Evolutionary conservation across 2,113 vertebrate species (phyloP).

Genomic region (Suricata suricatta): DNA sequence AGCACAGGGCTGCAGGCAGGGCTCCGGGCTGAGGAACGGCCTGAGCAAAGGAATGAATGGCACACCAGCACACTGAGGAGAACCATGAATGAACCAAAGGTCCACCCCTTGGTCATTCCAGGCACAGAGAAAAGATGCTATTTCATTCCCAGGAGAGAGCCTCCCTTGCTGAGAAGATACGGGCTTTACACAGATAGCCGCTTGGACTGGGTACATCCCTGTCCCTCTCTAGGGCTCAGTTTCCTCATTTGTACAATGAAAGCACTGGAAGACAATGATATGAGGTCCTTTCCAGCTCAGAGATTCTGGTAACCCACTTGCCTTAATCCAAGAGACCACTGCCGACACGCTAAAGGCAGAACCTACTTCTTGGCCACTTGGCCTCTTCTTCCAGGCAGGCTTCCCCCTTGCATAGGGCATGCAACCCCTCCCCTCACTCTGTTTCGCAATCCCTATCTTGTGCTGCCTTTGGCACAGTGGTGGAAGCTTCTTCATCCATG

Average conservation of each 20-base stretch:
- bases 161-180: accelerated
- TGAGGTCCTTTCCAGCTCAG: background rate
- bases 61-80: accelerated
- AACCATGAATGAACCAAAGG: background rate
- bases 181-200: background rate
- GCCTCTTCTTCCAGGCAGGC: too few relatives aligned
- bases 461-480: background rate
- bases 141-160: background rate
- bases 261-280: background rate
- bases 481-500: background rate
- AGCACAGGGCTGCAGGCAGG: accelerated
- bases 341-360: accelerated
- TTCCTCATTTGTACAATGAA: background rate
- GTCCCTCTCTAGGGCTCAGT: background rate
- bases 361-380: accelerated
- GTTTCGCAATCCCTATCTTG: accelerated
- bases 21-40: background rate
- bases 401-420: accelerated
- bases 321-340: too few relatives aligned
- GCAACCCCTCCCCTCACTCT: accelerated
- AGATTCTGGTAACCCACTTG: too few relatives aligned
- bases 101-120: background rate
- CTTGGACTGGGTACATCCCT: accelerated
- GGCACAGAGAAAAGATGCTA: background rate
- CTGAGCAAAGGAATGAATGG: accelerated